Conservation (phyloP, 2,113 vertebrate genomes). For the Saccopteryx leptura region DNA sequence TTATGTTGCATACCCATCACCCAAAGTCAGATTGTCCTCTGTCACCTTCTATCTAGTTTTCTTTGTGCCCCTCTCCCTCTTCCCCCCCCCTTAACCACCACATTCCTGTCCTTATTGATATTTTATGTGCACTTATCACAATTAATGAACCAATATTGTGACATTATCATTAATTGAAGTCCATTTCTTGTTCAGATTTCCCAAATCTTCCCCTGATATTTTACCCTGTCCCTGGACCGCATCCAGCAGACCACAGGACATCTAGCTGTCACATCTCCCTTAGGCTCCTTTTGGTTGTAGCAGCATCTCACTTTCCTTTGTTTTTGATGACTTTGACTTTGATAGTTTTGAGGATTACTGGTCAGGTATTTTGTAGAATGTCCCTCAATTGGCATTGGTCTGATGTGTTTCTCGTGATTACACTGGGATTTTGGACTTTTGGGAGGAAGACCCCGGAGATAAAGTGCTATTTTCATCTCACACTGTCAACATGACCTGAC, state of each 20-base stretch:
- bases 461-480: background rate
- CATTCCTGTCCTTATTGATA: too few relatives aligned
- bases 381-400: background rate
- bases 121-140: background rate
- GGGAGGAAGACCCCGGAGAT: background rate
- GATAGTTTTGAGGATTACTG: background rate
- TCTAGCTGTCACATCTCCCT: background rate
- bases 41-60: too few relatives aligned
- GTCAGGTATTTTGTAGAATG: background rate
- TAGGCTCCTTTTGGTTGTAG: background rate
- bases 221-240: background rate
- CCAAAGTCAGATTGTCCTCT: too few relatives aligned
- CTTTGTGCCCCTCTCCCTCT: too few relatives aligned
- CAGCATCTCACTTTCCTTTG: background rate
- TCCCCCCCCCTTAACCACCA: too few relatives aligned
- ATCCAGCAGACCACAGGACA: background rate
- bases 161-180: background rate
- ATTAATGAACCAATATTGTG: background rate
- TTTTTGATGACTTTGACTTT: background rate
- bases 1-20: too few relatives aligned
- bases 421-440: background rate
- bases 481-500: too few relatives aligned
- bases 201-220: background rate
- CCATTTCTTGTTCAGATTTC: background rate
- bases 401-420: constrained; percentile 31